A percentile compares a stretch with the other conserved stretches of the same genome.
These are phyloP conservation scores for Ploceus nigricollis DNA, from an alignment of 2,113 vertebrate species.

Conservation along the genomic window DNA sequence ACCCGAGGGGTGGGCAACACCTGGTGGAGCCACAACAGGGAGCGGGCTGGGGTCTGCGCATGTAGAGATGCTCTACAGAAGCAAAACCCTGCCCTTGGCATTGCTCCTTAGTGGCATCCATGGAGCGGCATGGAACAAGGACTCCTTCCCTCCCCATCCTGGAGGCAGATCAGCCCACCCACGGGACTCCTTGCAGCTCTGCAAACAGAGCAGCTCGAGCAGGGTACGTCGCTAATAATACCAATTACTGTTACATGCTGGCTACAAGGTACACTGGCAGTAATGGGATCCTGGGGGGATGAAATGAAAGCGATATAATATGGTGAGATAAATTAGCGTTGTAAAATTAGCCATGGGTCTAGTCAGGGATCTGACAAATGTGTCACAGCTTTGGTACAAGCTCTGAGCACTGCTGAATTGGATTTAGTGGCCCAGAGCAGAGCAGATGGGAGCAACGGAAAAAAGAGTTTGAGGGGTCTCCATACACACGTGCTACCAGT, in stretches of 20 bases:
- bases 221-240: constrained; percentile 40
- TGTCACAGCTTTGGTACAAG: constrained; percentile 19
- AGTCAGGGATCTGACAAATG: constrained; percentile 65
- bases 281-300: constrained; percentile 61
- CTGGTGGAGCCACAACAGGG: not conserved
- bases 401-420: constrained; percentile 21
- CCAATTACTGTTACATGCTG: constrained; percentile 62
- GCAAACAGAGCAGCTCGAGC: constrained; percentile 26
- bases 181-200: not conserved
- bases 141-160: not conserved
- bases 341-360: constrained; percentile 68
- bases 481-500: not conserved
- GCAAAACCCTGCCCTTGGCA: not conserved
- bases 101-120: accelerated
- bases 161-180: not conserved
- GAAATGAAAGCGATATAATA: constrained; percentile 62
- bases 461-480: constrained; percentile 19
- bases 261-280: constrained; percentile 58
- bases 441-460: constrained; percentile 25
- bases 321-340: constrained; percentile 64
- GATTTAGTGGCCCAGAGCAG: constrained; percentile 62
- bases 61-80: not conserved
- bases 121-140: not conserved
- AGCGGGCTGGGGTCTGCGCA: accelerated
- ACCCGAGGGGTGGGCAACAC: not conserved